Base-by-base conservation (phyloP, 2,113 vertebrate genomes). In the Onychorhynchus coronatus region DNA sequence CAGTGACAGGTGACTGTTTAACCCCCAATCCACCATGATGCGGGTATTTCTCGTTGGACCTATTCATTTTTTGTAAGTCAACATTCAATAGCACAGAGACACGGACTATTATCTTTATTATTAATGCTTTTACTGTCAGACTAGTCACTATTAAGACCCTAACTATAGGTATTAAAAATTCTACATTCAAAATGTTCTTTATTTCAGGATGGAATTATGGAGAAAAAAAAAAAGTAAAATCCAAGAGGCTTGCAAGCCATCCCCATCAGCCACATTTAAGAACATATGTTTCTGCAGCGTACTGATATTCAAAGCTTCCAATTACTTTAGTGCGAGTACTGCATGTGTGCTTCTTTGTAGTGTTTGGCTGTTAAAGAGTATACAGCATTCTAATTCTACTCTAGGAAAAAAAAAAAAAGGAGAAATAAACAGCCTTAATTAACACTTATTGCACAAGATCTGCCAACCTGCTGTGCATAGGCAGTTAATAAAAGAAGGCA, bases 401-500 rank as follows among this genome's bases (percentile, higher is more conserved):
- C 24, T 21, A 74, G 35, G 35, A 5, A 15, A 46, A 16, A 13
- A n/a, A n/a, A 7, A 15, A 41, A 20, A 13, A 37, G 31, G 19
- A 74, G 2, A 89, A 41, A 55, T 41, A 83, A 83, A 41, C 1
- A n/a, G 30, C 35, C 47, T 91, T 96, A 97, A 95, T 95, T 96
- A 95, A 86, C 83, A 91, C 83, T 91, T 93, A 59, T 19, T 55
- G 42, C 35, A 63, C 63, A 85, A 91, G 72, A 85, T 91, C 75
- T 96, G 90, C 85, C 92, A 94, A 85, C 67, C 63, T 91, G 61
- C 65, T 83, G 90, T 88, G 72, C 78, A 86, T 15, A 86, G 72
- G 35, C 67, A 93, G 75, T 88, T 77, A 88, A 95, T 85, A 77
- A 88, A 91, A 81, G 84, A 88, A 94, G 72, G 50, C 88, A 94